Percentiles rank a stretch among this genome's conserved stretches.
phyloP scores from a whole-genome alignment of 2,113 vertebrate species.

The Podiceps cristatus region DNA sequence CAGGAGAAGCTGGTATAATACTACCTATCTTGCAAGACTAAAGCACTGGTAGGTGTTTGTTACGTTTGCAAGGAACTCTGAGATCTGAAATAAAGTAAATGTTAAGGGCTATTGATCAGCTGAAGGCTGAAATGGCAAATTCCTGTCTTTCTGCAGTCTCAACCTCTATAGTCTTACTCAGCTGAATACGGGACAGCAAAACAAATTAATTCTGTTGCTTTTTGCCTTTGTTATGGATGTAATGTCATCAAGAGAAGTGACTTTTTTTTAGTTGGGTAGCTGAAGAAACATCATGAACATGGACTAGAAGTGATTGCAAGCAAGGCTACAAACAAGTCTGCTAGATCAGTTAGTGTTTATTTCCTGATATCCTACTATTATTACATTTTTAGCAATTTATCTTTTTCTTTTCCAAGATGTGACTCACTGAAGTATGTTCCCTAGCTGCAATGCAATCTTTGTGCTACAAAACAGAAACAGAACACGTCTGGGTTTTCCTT shows the following conservation, averaged over 20 bases:
- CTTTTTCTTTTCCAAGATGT: constrained; percentile 55
- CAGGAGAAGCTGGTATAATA: background rate
- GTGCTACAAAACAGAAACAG: constrained; percentile 56
- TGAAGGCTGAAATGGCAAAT: background rate
- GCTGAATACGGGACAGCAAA: background rate
- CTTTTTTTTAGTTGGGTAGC: background rate
- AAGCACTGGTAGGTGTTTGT: background rate
- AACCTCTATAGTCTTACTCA: background rate
- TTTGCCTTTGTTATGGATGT: background rate
- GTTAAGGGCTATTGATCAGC: background rate
- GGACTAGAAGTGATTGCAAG: background rate
- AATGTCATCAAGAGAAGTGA: background rate
- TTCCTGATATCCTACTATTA: constrained; percentile 3
- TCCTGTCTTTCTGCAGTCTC: background rate
- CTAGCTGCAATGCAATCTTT: constrained; percentile 15
- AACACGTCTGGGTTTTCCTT: constrained; percentile 46
- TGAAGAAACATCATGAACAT: background rate
- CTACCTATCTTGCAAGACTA: background rate
- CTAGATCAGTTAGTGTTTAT: constrained; percentile 25
- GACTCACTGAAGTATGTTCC: constrained; percentile 51
- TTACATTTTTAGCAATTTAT: constrained; percentile 38
- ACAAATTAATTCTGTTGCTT: background rate
- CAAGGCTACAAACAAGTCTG: background rate
- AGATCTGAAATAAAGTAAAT: background rate
- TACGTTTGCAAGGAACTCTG: background rate